A percentile compares a stretch with the other conserved stretches of the same genome.
Evolutionary conservation across 2,797 vertebrate genomes (phyloP).

Genomic region (Cyclopterus lumpus): DNA sequence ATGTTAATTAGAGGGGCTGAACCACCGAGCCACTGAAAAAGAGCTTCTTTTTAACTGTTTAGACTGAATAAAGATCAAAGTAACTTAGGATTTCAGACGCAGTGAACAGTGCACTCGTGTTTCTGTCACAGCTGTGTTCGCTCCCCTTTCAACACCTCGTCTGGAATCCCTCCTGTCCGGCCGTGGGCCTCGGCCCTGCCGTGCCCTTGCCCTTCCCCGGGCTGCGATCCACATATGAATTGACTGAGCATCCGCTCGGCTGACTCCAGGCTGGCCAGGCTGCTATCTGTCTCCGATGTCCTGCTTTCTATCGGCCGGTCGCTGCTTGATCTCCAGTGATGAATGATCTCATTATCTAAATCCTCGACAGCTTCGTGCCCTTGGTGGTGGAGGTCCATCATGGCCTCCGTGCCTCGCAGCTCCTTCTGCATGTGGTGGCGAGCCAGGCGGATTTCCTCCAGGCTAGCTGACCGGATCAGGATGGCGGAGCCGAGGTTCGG

Average conservation of each 20-base stretch:
- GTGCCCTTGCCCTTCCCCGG: conserved; percentile 39
- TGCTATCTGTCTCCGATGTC: conserved; percentile 34
- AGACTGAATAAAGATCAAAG: not conserved
- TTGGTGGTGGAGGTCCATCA: conserved; percentile 75
- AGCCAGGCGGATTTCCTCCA: conserved; percentile 78
- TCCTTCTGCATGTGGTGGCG: conserved; percentile 70
- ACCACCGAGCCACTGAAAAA: not conserved
- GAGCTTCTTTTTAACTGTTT: not conserved
- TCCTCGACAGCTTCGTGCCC: conserved; percentile 44
- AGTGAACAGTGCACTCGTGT: not conserved
- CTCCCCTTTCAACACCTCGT: conserved; percentile 73
- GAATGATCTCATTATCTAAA: conserved; percentile 76
- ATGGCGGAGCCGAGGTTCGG: conserved; percentile 67
- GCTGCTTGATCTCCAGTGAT: conserved; percentile 74
- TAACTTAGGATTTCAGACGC: conserved; percentile 7
- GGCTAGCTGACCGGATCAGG: conserved; percentile 80
- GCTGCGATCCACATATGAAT: conserved; percentile 67
- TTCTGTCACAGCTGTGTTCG: conserved; percentile 79
- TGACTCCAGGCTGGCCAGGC: conserved; percentile 70
- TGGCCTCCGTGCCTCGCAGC: conserved; percentile 74
- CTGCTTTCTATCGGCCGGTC: conserved; percentile 38
- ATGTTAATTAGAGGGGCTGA: not conserved
- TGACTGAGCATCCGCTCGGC: conserved; percentile 78
- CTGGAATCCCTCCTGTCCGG: conserved; percentile 68
- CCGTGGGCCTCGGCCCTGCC: conserved; percentile 46